Conservation (phyloP, 2,888 invertebrate species). For the Selenia dentaria region DNA sequence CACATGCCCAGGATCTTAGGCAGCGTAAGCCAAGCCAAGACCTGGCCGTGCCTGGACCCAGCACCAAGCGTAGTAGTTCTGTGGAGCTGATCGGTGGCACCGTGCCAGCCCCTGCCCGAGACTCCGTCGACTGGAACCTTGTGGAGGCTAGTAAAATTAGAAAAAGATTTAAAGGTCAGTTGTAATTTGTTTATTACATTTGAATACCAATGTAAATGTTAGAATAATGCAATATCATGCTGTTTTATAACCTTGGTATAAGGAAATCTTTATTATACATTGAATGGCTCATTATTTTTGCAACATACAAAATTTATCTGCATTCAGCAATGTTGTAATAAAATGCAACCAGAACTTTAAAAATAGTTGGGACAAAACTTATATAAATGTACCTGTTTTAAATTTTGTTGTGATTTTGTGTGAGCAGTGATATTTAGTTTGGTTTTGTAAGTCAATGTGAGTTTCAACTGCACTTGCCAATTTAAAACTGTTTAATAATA, state of each 20-base stretch:
- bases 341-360: no score
- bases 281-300: no score
- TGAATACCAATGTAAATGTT: conserved; percentile 10
- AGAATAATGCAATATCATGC: neutral
- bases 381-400: no score
- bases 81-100: conserved; percentile 75
- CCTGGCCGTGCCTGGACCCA: conserved; percentile 62
- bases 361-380: no score
- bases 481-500: no score
- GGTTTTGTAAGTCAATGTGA: no score
- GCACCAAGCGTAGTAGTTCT: conserved; percentile 66
- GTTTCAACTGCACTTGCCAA: no score
- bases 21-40: conserved; percentile 15
- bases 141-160: conserved; percentile 84
- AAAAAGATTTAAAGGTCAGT: conserved; percentile 78
- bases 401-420: no score
- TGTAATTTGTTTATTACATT: conserved; percentile 9
- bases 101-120: conserved; percentile 70
- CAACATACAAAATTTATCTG: no score
- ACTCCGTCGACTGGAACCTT: conserved; percentile 78
- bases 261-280: neutral
- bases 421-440: no score
- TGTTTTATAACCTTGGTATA: neutral
- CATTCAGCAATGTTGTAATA: no score
- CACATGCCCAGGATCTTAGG: conserved; percentile 44